Evolutionary conservation across 1,140 invertebrate species (phyloP), one percentile per base, ranked within the genome.

Genomic region (Drosophila paulistorum): DNA sequence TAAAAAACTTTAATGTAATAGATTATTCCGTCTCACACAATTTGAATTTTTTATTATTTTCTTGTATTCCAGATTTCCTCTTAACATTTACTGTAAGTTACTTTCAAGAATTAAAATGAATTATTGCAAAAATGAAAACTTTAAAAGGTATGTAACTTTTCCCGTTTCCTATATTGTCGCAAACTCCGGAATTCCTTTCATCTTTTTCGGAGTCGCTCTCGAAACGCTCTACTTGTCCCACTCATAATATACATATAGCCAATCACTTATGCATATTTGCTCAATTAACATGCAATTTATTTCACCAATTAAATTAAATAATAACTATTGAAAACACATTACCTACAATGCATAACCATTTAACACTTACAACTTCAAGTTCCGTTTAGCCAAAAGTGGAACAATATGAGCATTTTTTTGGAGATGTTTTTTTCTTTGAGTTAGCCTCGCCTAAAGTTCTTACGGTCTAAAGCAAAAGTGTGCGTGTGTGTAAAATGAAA

Each of bases 401-500:
- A 23, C 45, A 51, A 51, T 51, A 51, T 11, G 20, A 51, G 45
- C 3, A 51, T 51, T 20, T 23, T 51, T 51, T 48, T 48, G 7
- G 7, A 3, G 14, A 4, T 45, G 42, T 45, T 45, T n/a, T 45
- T 45, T 45, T 14, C 39, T 55, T 60, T 41, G 45, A 57, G 62
- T 41, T 51, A 61, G 37, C 57, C 51, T 41, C 42, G 71, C n/a
- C n/a, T 39, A 42, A 39, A 59, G 33, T 63, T 26, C 13, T 14
- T 13, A n/a, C 37, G 33, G 54, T 58, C 10, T 57, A 11, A 68
- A 39, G 66, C 64, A 62, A 77, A 62, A 61, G 64, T 71, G 11
- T 39, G 11, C 11, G 11, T 39, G 58, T 65, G 35, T 73, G 35
- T 45, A 26, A 62, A 65, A 60, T 66, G 66, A 54, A 41, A 63